Percentiles rank a stretch among this genome's conserved stretches.
Conservation (phyloP, 2,888 invertebrate species). For the Anarsia innoxiella region DNA sequence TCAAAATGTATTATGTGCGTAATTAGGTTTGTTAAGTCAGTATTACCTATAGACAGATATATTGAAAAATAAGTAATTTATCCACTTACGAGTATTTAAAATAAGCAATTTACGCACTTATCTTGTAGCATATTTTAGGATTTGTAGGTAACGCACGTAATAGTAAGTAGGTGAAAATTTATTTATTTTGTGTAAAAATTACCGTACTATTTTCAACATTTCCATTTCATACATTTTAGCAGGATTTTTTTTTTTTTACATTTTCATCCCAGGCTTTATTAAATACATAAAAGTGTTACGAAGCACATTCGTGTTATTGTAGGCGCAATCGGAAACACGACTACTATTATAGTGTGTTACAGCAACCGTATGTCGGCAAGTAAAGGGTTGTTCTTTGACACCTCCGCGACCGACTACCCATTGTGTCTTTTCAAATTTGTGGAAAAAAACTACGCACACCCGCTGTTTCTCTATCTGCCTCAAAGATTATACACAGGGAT, state of each 20-base stretch:
- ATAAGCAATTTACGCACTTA: neutral
- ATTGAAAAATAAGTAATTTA: neutral
- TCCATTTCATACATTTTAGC: neutral
- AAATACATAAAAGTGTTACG: neutral
- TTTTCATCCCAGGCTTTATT: no score
- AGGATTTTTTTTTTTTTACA: no score
- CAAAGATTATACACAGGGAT: conserved; percentile 36
- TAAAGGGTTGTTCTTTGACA: conserved; percentile 65
- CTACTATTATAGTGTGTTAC: conserved; percentile 20
- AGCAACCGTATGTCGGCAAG: conserved; percentile 49
- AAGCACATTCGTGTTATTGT: conserved; percentile 30
- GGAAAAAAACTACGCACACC: conserved; percentile 42
- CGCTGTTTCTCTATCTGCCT: conserved; percentile 38
- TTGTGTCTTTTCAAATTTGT: conserved; percentile 50
- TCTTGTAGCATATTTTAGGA: neutral
- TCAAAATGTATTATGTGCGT: conserved; percentile 9
- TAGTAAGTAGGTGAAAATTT: neutral
- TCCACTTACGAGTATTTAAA: neutral
- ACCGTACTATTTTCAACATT: neutral
- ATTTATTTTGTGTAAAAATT: neutral
- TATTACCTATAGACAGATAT: neutral
- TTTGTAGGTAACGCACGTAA: neutral
- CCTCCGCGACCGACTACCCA: conserved; percentile 44
- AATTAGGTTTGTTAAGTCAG: no score
- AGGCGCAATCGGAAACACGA: conserved; percentile 42